Evolutionary conservation across 2,888 invertebrate genomes (phyloP).

Genomic region (Parnassius glacialis): DNA sequence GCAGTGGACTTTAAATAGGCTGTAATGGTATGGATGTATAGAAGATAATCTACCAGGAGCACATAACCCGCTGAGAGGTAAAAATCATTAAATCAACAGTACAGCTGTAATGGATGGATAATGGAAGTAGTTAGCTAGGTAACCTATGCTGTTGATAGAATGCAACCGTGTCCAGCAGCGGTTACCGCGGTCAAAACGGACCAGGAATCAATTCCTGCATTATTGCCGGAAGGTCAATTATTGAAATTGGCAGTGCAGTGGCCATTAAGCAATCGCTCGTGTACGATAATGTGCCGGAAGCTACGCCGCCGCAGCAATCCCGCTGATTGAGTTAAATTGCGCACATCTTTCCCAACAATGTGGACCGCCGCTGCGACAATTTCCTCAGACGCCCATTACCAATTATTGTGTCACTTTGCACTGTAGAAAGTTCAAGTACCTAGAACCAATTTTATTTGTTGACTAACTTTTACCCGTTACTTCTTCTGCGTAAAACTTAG

Average conservation of each 20-base stretch:
- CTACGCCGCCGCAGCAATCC: slow-evolving; percentile 12
- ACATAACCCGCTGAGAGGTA: no score
- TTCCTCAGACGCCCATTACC: slow-evolving; percentile 19
- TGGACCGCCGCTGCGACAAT: slow-evolving; percentile 16
- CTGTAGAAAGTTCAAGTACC: slow-evolving; percentile 3
- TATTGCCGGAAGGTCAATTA: slow-evolving; percentile 6
- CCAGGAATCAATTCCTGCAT: not conserved
- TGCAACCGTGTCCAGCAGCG: no score
- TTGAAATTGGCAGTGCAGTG: slow-evolving; percentile 1
- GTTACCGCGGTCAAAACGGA: not conserved
- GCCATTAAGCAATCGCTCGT: slow-evolving; percentile 4
- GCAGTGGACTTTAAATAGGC: no score
- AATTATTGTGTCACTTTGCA: slow-evolving; percentile 7
- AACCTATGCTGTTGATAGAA: no score
- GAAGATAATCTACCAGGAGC: no score
- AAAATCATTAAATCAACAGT: no score
- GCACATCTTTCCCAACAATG: slow-evolving; percentile 22
- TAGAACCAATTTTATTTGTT: no score
- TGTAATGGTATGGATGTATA: no score
- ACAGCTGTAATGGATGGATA: no score
- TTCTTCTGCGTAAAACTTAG: no score
- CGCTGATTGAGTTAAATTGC: slow-evolving; percentile 24
- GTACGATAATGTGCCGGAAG: not conserved
- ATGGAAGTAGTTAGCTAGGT: no score
- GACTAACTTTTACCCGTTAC: no score